A percentile compares a stretch with the other conserved stretches of the same genome.
Conservation (phyloP, 2,113 vertebrate genomes). For the Lampris incognitus region DNA sequence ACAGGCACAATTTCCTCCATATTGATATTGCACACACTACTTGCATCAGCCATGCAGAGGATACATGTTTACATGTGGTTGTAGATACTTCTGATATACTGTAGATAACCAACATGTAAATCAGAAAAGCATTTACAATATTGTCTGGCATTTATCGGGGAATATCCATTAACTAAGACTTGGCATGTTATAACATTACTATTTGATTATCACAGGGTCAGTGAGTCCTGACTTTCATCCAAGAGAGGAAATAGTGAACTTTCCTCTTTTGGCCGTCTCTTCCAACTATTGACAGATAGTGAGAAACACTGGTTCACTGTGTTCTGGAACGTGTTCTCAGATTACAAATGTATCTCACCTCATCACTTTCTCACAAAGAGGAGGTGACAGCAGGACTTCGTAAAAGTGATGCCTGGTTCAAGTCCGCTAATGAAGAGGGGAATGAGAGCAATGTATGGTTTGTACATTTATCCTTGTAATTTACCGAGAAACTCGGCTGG, state of each 20-base stretch:
- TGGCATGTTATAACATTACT: constrained; percentile 16
- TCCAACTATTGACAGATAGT: constrained; percentile 51
- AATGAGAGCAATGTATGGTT: too few species aligned
- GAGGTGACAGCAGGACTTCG: constrained; percentile 27
- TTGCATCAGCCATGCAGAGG: too few species aligned
- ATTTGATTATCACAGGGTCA: constrained; percentile 16
- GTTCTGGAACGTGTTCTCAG: constrained; percentile 40
- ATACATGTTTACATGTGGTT: too few species aligned
- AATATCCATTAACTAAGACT: neutral
- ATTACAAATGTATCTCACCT: constrained; percentile 47
- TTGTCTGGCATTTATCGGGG: neutral
- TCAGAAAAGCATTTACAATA: constrained; percentile 4
- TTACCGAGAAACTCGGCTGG: too few species aligned
- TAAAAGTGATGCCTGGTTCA: too few species aligned
- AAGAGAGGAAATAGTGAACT: constrained; percentile 21
- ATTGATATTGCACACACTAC: too few species aligned
- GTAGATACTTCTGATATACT: neutral
- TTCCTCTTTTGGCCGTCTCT: constrained; percentile 11
- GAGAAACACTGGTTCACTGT: constrained; percentile 42
- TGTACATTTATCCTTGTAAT: too few species aligned
- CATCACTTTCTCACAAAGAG: constrained; percentile 45
- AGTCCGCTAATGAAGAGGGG: too few species aligned
- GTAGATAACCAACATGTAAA: constrained; percentile 19
- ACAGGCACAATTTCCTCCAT: too few species aligned
- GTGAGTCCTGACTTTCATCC: constrained; percentile 3